Evolutionary conservation across 2,113 vertebrate species (phyloP).

Genomic region (Dermatemys mawii): DNA sequence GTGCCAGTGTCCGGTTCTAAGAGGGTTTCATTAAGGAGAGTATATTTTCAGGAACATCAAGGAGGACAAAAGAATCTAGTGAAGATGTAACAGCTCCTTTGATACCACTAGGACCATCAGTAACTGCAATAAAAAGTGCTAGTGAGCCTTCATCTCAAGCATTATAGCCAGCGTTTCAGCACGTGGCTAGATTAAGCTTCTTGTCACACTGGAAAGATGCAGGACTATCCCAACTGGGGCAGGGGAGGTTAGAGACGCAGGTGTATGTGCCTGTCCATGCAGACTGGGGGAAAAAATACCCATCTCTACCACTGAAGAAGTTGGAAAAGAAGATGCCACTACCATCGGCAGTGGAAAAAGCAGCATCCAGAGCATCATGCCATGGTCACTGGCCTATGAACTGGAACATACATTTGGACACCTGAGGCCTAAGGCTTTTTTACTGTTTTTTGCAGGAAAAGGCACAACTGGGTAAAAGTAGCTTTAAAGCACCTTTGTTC

Average conservation of each 20-base stretch:
- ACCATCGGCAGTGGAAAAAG: neutral
- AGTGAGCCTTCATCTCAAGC: neutral
- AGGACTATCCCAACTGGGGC: neutral
- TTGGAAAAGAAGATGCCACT: neutral
- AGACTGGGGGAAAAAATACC: neutral
- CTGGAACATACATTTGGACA: neutral
- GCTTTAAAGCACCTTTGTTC: neutral
- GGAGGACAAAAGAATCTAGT: neutral
- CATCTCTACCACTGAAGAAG: neutral
- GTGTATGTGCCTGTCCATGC: neutral
- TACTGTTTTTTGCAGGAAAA: neutral
- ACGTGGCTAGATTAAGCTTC: neutral
- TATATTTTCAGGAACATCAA: neutral
- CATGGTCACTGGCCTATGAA: neutral
- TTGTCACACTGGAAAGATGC: neutral
- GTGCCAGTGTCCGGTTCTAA: neutral
- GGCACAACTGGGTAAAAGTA: neutral
- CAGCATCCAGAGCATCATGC: neutral
- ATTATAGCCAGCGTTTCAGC: neutral
- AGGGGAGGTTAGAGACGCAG: neutral
- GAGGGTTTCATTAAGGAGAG: neutral
- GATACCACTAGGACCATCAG: fast-evolving
- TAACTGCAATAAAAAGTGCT: neutral
- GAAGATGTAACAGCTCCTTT: neutral
- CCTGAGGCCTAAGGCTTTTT: neutral